Evolutionary conservation across 2,888 invertebrate species (phyloP), one percentile per base, ranked within the genome.

Genomic region (Maniola hyperantus): DNA sequence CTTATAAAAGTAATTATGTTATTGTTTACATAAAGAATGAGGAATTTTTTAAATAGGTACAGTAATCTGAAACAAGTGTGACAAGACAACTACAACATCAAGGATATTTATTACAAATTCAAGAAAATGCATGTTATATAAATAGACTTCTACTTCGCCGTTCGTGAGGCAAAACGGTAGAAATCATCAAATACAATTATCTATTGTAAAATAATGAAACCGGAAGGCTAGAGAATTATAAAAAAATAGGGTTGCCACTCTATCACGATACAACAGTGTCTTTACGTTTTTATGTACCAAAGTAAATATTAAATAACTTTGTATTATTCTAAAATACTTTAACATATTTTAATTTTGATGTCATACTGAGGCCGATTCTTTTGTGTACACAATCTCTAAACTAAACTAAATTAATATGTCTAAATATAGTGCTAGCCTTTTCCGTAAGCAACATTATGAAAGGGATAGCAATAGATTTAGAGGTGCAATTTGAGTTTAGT

Each of bases 161-260:
- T 33, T 34, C 7, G 0, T 8, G 18, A 34, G n/a, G 34, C 34
- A 10, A 36, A 53, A 54, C 34, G 33, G 54, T 54, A 34, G 10
- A 54, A 34, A 54, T 15, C 15, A 7, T 33, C 15, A 34, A 34
- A 15, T 34, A 8, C 34, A 36, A 34, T 51, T 13, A 33, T 51
- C 51, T 51, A 51, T 51, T 51, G 33, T 51, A 6, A 11, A 33
- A 51, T 26, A 26, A 26, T 26, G 13, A n/a, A n/a, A n/a, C n/a
- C n/a, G n/a, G 26, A 26, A 26, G 8, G 5, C 5, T 51, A 51
- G 1, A 50, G 13, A 42, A 42, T 42, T 50, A 20, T 20, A 20
- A 5, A 26, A 50, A 20, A 51, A 26, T 33, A 51, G 51, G 51
- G 26, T 51, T 51, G 51, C 51, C 51, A 33, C 18, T 50, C 50